Evolutionary conservation across 2,797 vertebrate genomes (phyloP).

Genomic region (Peromyscus nudipes): DNA sequence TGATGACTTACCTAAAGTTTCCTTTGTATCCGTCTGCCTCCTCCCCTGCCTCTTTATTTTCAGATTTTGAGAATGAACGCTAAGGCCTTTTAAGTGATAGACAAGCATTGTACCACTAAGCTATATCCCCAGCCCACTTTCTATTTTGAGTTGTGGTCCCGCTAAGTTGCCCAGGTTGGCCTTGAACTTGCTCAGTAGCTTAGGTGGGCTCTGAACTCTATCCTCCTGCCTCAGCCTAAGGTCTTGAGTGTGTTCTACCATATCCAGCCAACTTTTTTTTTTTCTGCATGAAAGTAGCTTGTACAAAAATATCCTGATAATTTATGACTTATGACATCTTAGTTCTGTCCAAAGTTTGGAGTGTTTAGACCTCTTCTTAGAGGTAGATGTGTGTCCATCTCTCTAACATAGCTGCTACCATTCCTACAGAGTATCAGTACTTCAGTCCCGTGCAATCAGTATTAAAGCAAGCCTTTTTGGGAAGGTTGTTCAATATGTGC

Average conservation of each 20-base stretch:
- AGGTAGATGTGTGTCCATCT: background rate
- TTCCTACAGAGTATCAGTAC: background rate
- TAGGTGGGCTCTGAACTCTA: background rate
- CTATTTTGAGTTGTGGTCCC: background rate
- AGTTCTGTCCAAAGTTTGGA: background rate
- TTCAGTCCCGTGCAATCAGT: background rate
- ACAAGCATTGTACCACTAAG: background rate
- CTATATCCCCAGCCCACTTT: background rate
- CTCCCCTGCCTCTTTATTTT: background rate
- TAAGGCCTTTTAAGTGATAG: background rate
- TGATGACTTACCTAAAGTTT: background rate
- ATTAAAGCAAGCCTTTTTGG: constrained; percentile 25
- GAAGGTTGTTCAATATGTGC: background rate
- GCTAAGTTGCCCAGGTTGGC: background rate
- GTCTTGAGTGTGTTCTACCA: background rate
- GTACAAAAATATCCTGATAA: background rate
- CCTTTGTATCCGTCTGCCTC: background rate
- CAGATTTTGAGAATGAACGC: background rate
- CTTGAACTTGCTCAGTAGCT: background rate
- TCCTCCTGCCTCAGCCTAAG: background rate
- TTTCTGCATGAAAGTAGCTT: background rate
- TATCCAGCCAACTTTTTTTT: background rate
- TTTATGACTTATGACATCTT: background rate
- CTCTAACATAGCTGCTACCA: background rate
- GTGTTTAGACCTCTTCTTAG: background rate